Conservation (phyloP, 2,113 vertebrate species). For the Pachyramphus minor region DNA sequence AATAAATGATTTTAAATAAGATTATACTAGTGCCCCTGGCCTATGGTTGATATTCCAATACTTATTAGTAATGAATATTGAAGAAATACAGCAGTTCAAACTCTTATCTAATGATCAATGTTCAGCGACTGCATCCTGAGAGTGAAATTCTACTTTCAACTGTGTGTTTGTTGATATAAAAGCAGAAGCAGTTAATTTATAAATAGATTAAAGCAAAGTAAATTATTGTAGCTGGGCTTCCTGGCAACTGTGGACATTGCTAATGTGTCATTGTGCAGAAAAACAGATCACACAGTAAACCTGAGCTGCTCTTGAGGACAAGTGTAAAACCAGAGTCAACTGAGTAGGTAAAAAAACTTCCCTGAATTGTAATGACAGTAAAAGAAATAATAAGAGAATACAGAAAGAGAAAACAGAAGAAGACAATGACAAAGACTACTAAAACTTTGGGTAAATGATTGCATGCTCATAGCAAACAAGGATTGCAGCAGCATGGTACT, state of each 20-base stretch:
- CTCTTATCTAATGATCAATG: not conserved
- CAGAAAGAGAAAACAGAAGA: not conserved
- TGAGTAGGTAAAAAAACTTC: not conserved
- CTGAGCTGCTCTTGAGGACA: not conserved
- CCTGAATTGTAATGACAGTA: not conserved
- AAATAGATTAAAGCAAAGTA: not conserved
- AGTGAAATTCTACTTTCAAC: not conserved
- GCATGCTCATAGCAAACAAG: not conserved
- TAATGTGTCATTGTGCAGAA: not conserved
- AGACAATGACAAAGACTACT: not conserved
- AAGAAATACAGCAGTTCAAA: not conserved
- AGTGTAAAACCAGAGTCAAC: not conserved
- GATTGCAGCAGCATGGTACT: not conserved
- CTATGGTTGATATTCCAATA: not conserved
- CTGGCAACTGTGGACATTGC: not conserved
- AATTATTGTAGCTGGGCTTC: not conserved
- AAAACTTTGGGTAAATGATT: not conserved
- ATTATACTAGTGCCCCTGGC: not conserved
- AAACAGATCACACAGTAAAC: not conserved
- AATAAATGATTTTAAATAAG: not conserved
- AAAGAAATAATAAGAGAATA: not conserved
- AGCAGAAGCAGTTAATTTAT: not conserved
- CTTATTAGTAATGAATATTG: not conserved
- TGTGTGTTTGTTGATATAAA: not conserved
- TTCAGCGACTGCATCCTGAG: not conserved